phyloP scores from a whole-genome alignment of 2,888 invertebrate species.

The Omphaloscelis lunosa region DNA sequence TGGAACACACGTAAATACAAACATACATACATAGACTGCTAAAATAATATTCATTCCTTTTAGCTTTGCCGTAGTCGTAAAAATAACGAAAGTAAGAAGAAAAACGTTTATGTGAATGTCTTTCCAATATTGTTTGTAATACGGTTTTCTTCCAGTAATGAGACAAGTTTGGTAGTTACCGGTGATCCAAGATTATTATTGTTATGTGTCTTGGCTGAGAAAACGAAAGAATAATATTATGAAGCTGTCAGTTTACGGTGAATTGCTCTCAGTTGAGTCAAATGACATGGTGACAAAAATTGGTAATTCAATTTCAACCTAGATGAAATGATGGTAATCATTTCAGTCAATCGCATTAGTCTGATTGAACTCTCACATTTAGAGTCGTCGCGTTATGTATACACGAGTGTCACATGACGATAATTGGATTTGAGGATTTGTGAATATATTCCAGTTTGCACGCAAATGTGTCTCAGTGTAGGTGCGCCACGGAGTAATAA shows the following conservation, averaged over 20 bases:
- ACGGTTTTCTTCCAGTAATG: constrained; percentile 28
- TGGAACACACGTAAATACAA: no score
- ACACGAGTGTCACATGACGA: neutral
- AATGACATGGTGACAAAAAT: neutral
- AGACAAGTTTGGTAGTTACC: constrained; percentile 32
- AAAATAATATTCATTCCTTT: no score
- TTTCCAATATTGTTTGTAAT: constrained; percentile 26
- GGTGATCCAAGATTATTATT: constrained; percentile 6
- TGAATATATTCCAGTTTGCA: neutral
- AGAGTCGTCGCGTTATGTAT: neutral
- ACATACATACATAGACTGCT: no score
- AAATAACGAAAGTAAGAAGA: neutral
- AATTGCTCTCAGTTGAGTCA: neutral
- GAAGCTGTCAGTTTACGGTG: no score
- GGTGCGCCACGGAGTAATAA: neutral
- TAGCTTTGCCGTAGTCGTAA: no score
- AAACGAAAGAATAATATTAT: neutral
- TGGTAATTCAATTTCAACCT: neutral
- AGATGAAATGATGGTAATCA: neutral
- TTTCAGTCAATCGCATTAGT: neutral
- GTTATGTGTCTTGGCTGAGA: neutral
- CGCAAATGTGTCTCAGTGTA: neutral
- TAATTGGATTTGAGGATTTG: neutral
- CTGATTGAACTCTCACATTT: neutral
- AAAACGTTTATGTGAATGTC: constrained; percentile 4